A percentile compares a stretch with the other conserved stretches of the same genome.
phyloP scores from a whole-genome alignment of 2,888 invertebrate species.

The Nudaria mundana region DNA sequence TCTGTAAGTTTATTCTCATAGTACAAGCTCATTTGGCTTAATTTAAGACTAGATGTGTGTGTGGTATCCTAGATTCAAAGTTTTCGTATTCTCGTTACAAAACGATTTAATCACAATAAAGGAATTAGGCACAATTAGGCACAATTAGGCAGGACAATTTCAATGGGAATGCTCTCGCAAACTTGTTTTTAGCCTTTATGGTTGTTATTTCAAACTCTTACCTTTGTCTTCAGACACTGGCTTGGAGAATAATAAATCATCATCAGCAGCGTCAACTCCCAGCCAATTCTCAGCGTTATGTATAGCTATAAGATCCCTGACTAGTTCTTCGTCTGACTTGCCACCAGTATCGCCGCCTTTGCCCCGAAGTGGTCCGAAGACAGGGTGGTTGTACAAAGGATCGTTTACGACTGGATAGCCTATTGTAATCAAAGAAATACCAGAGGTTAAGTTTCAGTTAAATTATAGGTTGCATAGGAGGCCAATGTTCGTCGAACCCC shows the following conservation, averaged over 20 bases:
- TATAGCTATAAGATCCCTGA: conserved; percentile 92
- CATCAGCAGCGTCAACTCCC: conserved; percentile 93
- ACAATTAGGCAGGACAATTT: too few relatives aligned
- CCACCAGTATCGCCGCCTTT: conserved; percentile 93
- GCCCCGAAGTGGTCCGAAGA: conserved; percentile 96
- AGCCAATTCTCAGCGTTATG: conserved; percentile 98
- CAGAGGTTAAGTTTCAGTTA: neutral
- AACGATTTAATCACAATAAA: too few relatives aligned
- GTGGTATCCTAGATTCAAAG: too few relatives aligned
- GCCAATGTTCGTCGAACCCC: neutral
- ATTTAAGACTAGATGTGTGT: too few relatives aligned
- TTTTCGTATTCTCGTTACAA: too few relatives aligned
- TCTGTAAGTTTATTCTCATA: too few relatives aligned
- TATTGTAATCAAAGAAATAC: conserved; percentile 45
- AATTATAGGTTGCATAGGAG: too few relatives aligned
- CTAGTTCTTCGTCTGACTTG: conserved; percentile 93
- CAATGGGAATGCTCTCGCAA: too few relatives aligned
- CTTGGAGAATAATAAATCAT: conserved; percentile 91
- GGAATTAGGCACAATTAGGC: too few relatives aligned
- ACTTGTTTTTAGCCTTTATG: too few relatives aligned
- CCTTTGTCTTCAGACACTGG: conserved; percentile 85
- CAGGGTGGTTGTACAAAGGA: conserved; percentile 96
- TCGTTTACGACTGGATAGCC: conserved; percentile 99
- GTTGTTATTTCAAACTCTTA: conserved; percentile 26
- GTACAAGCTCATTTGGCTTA: too few relatives aligned